Evolutionary conservation across 2,888 invertebrate species (phyloP), one percentile per base, ranked within the genome.

Genomic region (Clusia tigrina): DNA sequence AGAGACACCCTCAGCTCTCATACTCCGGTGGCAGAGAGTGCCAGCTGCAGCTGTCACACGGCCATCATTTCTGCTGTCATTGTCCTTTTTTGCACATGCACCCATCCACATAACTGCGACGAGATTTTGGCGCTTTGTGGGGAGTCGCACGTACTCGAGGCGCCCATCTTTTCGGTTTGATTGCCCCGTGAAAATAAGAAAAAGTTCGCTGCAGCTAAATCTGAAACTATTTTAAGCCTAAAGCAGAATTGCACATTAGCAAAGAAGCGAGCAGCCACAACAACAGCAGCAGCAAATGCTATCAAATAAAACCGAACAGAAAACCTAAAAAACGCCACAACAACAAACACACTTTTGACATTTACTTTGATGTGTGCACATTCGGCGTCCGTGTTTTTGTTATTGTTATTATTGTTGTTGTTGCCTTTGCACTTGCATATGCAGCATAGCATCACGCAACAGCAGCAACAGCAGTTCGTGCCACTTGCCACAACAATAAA

Each of bases 1-100:
- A n/a, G n/a, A n/a, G n/a, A n/a, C n/a, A n/a, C 52, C 66, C 65
- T 66, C 66, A 65, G 66, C 66, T n/a, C 67, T 66, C 63, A 67
- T 66, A 67, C 67, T 63, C n/a, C n/a, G n/a, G n/a, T n/a, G n/a
- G n/a, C n/a, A 32, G 63, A 60, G 55, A 67, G 63, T 63, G 67
- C 63, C 59, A 67, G 67, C 59, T 63, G 66, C 62, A 46, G 42
- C 24, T 42, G 25, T 46, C 18, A 58, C 22, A 26, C 57, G 54
- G 42, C n/a, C 42, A 12, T 37, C 58, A 68, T 60, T 60, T 62
- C 53, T 64, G 56, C n/a, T 38, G 63, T 69, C 69, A 71, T 72
- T 73, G 69, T 67, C 64, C 65, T 67, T 66, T 60, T 67, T 58
- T 17, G 17, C 42, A 53, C 42, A 3, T 51, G 51, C 51, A 20